These are phyloP conservation scores for Homarus gammarus DNA, from an alignment of 2,888 invertebrate genomes.

Conservation along the genomic window DNA sequence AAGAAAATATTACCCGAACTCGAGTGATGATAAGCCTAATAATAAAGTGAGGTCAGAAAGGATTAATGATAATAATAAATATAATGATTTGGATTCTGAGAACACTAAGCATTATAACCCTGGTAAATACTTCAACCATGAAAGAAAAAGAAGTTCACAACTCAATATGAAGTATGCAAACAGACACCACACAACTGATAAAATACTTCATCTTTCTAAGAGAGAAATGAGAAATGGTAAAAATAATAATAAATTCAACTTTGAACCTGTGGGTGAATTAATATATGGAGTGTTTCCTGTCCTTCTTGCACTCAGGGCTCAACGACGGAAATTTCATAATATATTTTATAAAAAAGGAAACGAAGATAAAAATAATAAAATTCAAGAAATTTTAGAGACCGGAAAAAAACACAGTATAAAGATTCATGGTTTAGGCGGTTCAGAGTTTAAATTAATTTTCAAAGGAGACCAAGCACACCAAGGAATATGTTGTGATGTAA, in stretches of 20 bases:
- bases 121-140: background rate
- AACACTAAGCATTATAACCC: background rate
- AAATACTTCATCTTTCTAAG: background rate
- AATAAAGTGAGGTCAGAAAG: too few species aligned
- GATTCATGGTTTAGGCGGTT: constrained; percentile 18
- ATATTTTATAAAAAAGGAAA: constrained; percentile 54
- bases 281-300: constrained; percentile 71
- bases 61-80: background rate
- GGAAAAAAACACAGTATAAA: constrained; percentile 20
- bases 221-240: background rate
- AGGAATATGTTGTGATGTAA: constrained; percentile 69
- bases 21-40: too few species aligned
- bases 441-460: constrained; percentile 36
- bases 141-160: background rate
- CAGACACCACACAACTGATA: background rate
- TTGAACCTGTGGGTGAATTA: constrained; percentile 21
- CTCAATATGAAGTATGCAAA: background rate
- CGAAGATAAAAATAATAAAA: constrained; percentile 32
- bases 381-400: constrained; percentile 47
- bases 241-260: background rate
- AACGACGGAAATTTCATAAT: constrained; percentile 39
- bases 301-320: constrained; percentile 49
- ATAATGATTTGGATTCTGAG: background rate
- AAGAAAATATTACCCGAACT: too few species aligned
- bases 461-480: constrained; percentile 66